Conservation (phyloP, 2,113 vertebrate species). For the Vidua chalybeata region DNA sequence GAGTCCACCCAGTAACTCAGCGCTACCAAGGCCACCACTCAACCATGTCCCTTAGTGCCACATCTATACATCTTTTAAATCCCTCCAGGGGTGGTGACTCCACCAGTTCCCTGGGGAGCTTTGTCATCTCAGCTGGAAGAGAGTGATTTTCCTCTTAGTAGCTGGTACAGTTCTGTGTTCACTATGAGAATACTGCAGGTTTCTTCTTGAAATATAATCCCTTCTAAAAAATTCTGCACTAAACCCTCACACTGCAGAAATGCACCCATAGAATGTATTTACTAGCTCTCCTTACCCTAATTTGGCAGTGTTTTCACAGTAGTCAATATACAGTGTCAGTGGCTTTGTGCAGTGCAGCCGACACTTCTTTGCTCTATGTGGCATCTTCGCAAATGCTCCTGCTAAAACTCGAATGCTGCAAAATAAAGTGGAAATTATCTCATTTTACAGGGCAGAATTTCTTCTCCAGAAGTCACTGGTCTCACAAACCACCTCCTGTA, state of each 20-base stretch:
- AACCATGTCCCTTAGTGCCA: neutral
- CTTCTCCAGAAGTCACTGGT: neutral
- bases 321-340: conserved; percentile 77
- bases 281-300: conserved; percentile 78
- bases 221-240: neutral
- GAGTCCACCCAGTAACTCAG: neutral
- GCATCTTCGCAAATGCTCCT: conserved; percentile 80
- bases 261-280: rapidly evolving
- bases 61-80: neutral
- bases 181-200: neutral
- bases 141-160: neutral
- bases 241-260: neutral
- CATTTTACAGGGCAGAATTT: neutral
- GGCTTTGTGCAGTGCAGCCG: conserved; percentile 81
- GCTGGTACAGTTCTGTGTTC: neutral
- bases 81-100: neutral
- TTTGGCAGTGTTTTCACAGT: conserved; percentile 72
- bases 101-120: neutral
- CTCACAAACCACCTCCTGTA: neutral
- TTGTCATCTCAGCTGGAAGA: neutral
- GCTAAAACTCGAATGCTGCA: conserved; percentile 78
- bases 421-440: neutral
- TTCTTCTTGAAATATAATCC: neutral
- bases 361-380: conserved; percentile 84
- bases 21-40: neutral